These are phyloP conservation scores for Cyanoderma ruficeps DNA, from an alignment of 2,113 vertebrate genomes.

Conservation along the genomic window DNA sequence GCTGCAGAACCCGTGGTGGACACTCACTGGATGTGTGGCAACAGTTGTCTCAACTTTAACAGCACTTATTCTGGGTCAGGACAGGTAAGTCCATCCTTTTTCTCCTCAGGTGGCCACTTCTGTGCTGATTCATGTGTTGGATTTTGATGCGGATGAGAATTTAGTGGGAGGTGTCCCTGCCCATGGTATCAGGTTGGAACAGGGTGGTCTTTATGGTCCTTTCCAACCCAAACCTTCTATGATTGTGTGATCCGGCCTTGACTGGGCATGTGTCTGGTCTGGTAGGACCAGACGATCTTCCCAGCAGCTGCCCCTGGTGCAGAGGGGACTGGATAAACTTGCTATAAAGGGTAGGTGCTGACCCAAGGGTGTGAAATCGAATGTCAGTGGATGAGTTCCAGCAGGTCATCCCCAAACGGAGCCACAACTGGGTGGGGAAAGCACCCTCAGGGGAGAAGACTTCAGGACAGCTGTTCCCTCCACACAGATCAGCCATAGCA, in stretches of 20 bases:
- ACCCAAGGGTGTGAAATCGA: fast-evolving
- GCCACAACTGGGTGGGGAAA: background rate
- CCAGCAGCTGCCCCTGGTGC: background rate
- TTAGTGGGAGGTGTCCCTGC: background rate
- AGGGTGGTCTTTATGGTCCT: background rate
- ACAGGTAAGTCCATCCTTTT: constrained; percentile 74
- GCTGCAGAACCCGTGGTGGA: constrained; percentile 94
- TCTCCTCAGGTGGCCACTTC: background rate
- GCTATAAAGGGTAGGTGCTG: background rate
- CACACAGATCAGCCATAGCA: constrained; percentile 84
- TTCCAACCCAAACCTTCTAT: background rate
- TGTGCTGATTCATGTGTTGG: background rate
- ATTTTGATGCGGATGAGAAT: background rate
- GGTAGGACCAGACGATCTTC: background rate
- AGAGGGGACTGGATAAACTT: background rate
- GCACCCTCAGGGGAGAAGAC: too few relatives aligned
- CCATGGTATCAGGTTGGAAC: background rate
- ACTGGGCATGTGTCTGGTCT: background rate
- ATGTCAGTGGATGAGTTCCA: fast-evolving
- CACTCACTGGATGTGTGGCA: constrained; percentile 88
- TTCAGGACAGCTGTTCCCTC: background rate
- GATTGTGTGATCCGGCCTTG: background rate
- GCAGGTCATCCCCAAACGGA: background rate
- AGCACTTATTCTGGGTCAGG: constrained; percentile 88
- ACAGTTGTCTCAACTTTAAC: constrained; percentile 85